Percentiles rank a stretch among this genome's conserved stretches.
phyloP scores from a whole-genome alignment of 1,140 invertebrate species.

The Drosophila watanabei region DNA sequence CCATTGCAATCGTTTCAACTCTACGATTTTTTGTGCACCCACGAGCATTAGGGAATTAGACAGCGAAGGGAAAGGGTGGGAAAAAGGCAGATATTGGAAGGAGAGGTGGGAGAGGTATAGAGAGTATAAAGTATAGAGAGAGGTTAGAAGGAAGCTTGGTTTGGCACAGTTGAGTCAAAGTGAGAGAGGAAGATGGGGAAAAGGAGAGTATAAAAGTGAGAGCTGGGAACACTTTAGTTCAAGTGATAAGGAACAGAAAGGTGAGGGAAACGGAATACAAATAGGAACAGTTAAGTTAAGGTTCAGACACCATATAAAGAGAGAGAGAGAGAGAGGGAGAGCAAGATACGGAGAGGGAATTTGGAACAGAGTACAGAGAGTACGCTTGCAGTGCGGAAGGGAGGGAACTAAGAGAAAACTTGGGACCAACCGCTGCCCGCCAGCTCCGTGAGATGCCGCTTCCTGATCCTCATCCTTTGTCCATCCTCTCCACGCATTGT shows the following conservation, averaged over 20 bases:
- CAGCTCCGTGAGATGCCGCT: slow-evolving; percentile 46
- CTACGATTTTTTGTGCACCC: slow-evolving; percentile 45
- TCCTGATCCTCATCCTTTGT: slow-evolving; percentile 17
- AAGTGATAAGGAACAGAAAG: not conserved
- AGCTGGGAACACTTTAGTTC: not conserved
- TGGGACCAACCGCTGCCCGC: slow-evolving; percentile 60
- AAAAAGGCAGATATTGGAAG: not conserved
- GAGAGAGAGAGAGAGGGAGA: not conserved
- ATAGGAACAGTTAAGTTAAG: slow-evolving; percentile 12
- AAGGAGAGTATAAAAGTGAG: too few species aligned
- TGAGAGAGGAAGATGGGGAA: not conserved
- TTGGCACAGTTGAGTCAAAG: slow-evolving; percentile 17
- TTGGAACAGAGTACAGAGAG: not conserved
- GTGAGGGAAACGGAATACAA: not conserved
- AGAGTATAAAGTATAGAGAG: not conserved
- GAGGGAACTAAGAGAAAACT: slow-evolving; percentile 27
- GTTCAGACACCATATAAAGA: slow-evolving; percentile 18
- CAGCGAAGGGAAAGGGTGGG: not conserved
- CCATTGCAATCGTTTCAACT: slow-evolving; percentile 32
- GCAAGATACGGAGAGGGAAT: too few species aligned
- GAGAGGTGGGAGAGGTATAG: not conserved
- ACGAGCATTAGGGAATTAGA: slow-evolving; percentile 22
- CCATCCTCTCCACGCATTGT: not conserved
- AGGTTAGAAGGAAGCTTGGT: not conserved
- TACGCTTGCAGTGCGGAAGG: slow-evolving; percentile 25